Percentiles rank a stretch among this genome's conserved stretches.
phyloP scores from a whole-genome alignment of 2,888 invertebrate genomes.

The Megaustenia siamemsis region DNA sequence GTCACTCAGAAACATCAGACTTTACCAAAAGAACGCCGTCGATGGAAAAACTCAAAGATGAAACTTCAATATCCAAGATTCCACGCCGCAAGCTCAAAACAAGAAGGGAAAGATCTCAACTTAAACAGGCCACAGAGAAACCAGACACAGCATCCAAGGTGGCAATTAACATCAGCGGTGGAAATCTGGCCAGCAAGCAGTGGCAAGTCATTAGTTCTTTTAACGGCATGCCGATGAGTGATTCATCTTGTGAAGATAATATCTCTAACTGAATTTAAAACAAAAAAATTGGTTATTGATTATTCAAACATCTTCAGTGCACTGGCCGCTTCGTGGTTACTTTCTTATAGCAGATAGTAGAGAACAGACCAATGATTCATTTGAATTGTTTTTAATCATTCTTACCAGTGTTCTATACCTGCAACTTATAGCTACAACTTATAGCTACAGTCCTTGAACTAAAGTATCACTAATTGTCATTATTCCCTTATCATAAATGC shows the following conservation, averaged over 20 bases:
- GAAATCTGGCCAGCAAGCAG: conserved; percentile 14
- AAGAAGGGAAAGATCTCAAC: conserved; percentile 40
- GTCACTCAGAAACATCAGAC: conserved; percentile 36
- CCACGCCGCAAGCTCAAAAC: conserved; percentile 47
- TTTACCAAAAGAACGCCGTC: not conserved
- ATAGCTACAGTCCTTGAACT: too few species aligned
- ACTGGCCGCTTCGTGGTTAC: too few species aligned
- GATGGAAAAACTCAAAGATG: conserved; percentile 11
- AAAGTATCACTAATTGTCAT: too few species aligned
- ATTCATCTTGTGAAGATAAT: conserved; percentile 64
- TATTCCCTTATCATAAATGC: too few species aligned
- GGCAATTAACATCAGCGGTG: not conserved
- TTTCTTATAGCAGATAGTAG: too few species aligned
- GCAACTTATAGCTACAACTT: too few species aligned
- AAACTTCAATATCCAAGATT: not conserved
- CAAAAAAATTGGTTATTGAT: not conserved
- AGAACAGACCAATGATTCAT: too few species aligned
- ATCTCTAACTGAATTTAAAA: conserved; percentile 53
- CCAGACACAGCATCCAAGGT: not conserved
- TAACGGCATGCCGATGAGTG: conserved; percentile 58
- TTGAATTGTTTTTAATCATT: too few species aligned
- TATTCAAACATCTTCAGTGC: too few species aligned
- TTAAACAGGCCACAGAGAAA: conserved; percentile 45
- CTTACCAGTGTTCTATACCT: too few species aligned
- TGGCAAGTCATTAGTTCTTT: conserved; percentile 45